Evolutionary conservation across 2,888 invertebrate genomes (phyloP).

Genomic region (Thelaira solivaga): DNA sequence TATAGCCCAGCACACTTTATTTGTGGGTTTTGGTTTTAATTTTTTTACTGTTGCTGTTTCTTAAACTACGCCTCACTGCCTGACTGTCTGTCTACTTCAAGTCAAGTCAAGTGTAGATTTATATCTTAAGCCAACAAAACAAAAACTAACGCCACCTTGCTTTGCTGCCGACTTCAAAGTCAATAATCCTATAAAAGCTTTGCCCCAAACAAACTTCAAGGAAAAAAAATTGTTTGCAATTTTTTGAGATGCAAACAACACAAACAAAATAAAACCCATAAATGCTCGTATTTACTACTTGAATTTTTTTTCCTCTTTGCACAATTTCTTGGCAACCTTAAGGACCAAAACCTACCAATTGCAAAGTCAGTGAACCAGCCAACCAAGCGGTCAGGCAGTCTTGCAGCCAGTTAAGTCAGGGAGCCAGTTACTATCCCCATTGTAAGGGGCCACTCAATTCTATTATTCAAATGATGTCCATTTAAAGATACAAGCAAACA

Average conservation of each 20-base stretch:
- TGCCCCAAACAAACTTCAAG: not conserved
- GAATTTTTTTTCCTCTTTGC: conserved; percentile 20
- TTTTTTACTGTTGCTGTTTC: too few species aligned
- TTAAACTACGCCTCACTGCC: too few species aligned
- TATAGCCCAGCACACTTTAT: not conserved
- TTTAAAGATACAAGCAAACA: not conserved
- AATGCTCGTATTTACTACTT: not conserved
- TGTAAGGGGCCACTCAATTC: conserved; percentile 16
- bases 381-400: not conserved
- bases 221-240: not conserved
- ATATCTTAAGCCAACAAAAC: conserved; percentile 1
- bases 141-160: not conserved
- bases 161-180: not conserved
- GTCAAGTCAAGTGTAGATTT: conserved; percentile 30
- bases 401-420: not conserved
- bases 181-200: conserved; percentile 11
- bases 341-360: conserved; percentile 3
- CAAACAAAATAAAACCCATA: not conserved
- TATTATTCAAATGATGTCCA: conserved; percentile 36
- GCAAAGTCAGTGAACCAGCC: not conserved
- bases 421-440: too few species aligned
- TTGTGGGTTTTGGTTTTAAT: too few species aligned
- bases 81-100: not conserved
- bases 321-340: conserved; percentile 41
- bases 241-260: not conserved